phyloP scores from a whole-genome alignment of 2,113 vertebrate genomes.

The Ifrita kowaldi region DNA sequence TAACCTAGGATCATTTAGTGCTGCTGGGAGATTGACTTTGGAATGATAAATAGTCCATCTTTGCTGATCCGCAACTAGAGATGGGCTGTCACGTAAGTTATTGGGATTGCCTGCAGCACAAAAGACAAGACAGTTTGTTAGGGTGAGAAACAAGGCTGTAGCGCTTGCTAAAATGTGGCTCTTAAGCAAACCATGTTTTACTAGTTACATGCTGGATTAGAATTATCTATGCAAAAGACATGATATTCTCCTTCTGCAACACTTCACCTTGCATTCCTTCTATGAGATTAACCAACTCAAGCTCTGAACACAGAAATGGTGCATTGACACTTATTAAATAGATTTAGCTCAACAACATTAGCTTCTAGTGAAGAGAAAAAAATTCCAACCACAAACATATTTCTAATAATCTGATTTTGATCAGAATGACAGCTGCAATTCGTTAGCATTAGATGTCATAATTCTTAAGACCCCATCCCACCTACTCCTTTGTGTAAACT shows the following conservation, averaged over 20 bases:
- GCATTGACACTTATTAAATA: neutral
- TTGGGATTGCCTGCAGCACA: slow-evolving; percentile 75
- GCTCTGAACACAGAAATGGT: neutral
- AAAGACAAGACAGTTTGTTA: slow-evolving; percentile 13
- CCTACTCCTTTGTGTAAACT: neutral
- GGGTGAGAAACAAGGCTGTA: neutral
- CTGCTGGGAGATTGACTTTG: slow-evolving; percentile 97
- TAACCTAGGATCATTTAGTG: slow-evolving; percentile 94
- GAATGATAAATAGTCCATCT: slow-evolving; percentile 97
- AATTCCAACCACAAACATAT: neutral
- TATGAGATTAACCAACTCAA: neutral
- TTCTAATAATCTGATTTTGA: neutral
- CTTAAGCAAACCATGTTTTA: neutral
- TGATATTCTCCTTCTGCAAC: neutral
- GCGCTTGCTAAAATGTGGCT: neutral
- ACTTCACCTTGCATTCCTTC: neutral
- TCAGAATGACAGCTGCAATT: neutral
- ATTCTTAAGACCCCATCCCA: neutral
- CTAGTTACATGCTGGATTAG: neutral
- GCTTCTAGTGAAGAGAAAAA: neutral
- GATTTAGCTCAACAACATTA: neutral
- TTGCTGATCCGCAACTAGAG: slow-evolving; percentile 91
- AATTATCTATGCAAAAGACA: neutral
- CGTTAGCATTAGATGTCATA: accelerated
- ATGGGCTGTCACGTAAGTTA: slow-evolving; percentile 85